Base-by-base conservation (phyloP, 1,140 invertebrate species). In the Apis florea region DNA sequence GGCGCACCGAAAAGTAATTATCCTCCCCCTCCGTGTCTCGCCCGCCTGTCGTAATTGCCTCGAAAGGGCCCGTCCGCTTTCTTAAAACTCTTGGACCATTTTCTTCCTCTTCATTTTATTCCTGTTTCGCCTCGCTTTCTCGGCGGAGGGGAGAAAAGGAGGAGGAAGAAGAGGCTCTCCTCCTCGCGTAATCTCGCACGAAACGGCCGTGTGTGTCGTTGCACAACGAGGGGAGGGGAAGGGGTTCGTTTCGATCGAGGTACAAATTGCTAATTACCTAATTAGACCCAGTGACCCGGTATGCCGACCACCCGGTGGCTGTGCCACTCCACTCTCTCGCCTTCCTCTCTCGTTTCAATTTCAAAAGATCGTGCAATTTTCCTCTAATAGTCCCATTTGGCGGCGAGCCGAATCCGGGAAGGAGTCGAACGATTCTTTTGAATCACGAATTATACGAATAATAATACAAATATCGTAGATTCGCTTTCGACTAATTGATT, bases 231-330 rank as follows among this genome's bases (percentile, higher is more conserved):
- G 53, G 77, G 79, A 24, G 26, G 73, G 83, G 81, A 78, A 79
- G 79, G 86, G 76, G 63, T 76, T 58, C 79, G 88, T 90, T 91
- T 84, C 69, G 71, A 79, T 69, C 76, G 80, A 86, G 88, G 88
- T 91, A 87, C 82, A 91, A 91, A 91, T 86, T 83, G 83, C 85
- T 92, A 89, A 92, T 92, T 92, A 89, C 86, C 89, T 92, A 92
- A 92, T 92, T 92, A 92, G 89, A 89, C 83, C 86, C 86, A 84
- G 72, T 88, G 87, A 91, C 84, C 87, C 78, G 89, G 76, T 85
- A 87, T 77, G 73, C 61, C 88, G 88, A 82, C 87, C 86, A 88
- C 86, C 87, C 80, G 85, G 79, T 31, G 63, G 64, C 78, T 69
- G 47, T 56, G 64, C 71, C 78, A 63, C 67, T 49, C 64, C 58